Conservation (phyloP, 2,888 invertebrate species). For the Aporophyla nigra region DNA sequence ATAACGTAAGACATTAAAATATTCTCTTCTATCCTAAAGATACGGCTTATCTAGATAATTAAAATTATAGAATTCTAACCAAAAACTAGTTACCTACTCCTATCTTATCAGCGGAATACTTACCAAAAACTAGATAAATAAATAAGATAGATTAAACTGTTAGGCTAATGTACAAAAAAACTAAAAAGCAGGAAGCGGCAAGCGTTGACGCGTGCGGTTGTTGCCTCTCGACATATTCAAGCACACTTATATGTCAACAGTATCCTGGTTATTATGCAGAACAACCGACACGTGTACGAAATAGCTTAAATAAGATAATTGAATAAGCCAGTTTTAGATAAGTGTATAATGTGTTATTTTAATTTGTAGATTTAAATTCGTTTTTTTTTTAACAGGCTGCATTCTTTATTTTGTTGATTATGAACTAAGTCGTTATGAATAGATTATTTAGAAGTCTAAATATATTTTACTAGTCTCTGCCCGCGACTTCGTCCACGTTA, state of each 20-base stretch:
- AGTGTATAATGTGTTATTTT: slow-evolving; percentile 16
- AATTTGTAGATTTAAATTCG: slow-evolving; percentile 4
- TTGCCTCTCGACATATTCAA: slow-evolving; percentile 55
- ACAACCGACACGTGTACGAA: slow-evolving; percentile 50
- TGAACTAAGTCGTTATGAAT: neutral
- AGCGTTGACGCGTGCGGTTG: slow-evolving; percentile 78
- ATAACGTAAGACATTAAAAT: neutral
- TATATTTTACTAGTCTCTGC: neutral
- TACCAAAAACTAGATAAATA: neutral
- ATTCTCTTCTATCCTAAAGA: neutral
- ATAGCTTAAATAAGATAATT: slow-evolving; percentile 20
- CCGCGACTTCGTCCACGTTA: too few species aligned
- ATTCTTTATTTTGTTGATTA: neutral
- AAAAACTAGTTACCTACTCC: neutral
- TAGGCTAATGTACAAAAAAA: neutral
- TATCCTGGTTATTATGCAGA: slow-evolving; percentile 53
- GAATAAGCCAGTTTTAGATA: slow-evolving; percentile 24
- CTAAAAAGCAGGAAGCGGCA: slow-evolving; percentile 63
- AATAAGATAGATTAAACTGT: neutral
- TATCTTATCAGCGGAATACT: neutral
- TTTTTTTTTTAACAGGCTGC: neutral
- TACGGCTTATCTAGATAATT: neutral
- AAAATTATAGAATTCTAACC: neutral
- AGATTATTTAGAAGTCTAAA: neutral
- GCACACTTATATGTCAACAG: slow-evolving; percentile 23